Percentiles rank a stretch among this genome's conserved stretches.
phyloP scores from a whole-genome alignment of 1,140 invertebrate genomes.

The Cherax destructor region DNA sequence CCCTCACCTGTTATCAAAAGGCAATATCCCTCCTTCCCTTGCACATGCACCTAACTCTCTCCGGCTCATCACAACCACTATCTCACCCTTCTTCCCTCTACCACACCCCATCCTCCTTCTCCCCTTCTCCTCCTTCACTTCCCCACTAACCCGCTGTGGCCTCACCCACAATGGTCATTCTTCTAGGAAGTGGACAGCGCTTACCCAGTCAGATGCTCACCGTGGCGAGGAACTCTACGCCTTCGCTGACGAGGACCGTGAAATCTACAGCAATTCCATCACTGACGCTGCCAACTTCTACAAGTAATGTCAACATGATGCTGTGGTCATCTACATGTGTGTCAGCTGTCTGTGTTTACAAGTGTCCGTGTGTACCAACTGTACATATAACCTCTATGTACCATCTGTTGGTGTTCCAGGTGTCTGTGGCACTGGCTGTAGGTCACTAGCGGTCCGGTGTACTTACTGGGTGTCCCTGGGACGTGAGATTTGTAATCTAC shows the following conservation, averaged over 20 bases:
- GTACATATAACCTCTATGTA: too few species aligned
- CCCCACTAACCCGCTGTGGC: not conserved
- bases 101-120: not conserved
- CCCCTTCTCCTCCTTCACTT: not conserved
- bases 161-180: not conserved
- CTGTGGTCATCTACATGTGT: not conserved
- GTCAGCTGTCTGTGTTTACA: too few species aligned
- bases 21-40: too few species aligned
- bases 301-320: slow-evolving; percentile 36
- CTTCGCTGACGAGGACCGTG: slow-evolving; percentile 79
- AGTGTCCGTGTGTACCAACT: too few species aligned
- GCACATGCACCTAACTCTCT: too few species aligned
- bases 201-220: slow-evolving; percentile 77
- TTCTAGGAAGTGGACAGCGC: slow-evolving; percentile 74
- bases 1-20: too few species aligned
- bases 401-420: too few species aligned
- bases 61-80: too few species aligned
- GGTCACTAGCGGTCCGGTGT: too few species aligned
- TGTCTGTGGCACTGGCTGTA: too few species aligned
- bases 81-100: not conserved
- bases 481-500: too few species aligned
- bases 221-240: slow-evolving; percentile 79
- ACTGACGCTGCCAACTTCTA: slow-evolving; percentile 75
- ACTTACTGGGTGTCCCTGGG: too few species aligned
- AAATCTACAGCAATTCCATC: slow-evolving; percentile 80